Evolutionary conservation across 2,113 vertebrate species (phyloP), one percentile per base, ranked within the genome.

Genomic region (Serinus canaria): DNA sequence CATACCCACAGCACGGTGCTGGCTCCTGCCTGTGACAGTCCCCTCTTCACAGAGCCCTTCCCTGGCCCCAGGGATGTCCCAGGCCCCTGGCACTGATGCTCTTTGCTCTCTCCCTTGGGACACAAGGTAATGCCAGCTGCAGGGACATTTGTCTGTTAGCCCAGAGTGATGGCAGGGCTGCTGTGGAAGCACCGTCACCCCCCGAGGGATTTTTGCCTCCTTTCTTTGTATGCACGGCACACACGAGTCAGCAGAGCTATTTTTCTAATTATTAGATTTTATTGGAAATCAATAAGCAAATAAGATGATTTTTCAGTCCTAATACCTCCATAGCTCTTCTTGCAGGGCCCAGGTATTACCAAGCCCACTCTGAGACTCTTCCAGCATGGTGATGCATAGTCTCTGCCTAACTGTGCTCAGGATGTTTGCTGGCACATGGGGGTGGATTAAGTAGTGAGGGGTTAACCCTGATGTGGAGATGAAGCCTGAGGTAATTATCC

Each of bases 251-350:
- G 63, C 50, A 81, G 83, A 46, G 22, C 52, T 78, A 25, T 93
- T 96, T 89, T 90, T 97, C 95, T 92, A 95, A 94, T 95, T 83
- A 92, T 87, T 74, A 83, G 80, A 78, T 94, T 90, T 80, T 49
- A 92, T 83, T 70, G 56, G 94, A 81, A 96, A 96, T 96, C 94
- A 1, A 91, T 96, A 95, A 83, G 47, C 96, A 93, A 92, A 94
- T 93, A 87, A 87, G 86, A 74, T 43, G 47, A 60, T 74, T 83
- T 87, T 91, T 79, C 1, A 0, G 31, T 86, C 64, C 52, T 62
- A 46, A 90, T 80, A 62, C 59, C 41, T 75, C 73, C 64, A 67
- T 37, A 83, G 80, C 86, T 92, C 76, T 85, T 79, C 49, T 60
- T 35, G 58, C 67, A 66, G 43, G 43, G 46, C 68, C 6, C 46